phyloP scores from a whole-genome alignment of 2,797 vertebrate genomes.

The Aldrovandia affinis region DNA sequence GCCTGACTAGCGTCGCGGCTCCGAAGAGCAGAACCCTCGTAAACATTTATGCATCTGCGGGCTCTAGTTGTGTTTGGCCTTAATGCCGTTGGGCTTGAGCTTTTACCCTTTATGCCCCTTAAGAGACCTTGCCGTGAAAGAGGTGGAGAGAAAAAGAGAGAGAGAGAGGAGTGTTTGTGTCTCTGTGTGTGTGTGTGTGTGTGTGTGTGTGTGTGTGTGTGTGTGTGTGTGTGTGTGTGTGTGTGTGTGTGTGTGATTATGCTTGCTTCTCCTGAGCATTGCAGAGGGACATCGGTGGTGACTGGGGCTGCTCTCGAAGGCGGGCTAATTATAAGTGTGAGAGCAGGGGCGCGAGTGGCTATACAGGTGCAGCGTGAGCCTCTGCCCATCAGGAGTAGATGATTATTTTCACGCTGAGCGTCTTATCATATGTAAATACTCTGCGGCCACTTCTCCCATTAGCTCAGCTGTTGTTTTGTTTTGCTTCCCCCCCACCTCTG shows the following conservation, averaged over 20 bases:
- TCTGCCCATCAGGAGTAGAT: constrained; percentile 55
- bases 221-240: not conserved
- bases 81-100: constrained; percentile 60
- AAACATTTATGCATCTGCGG: constrained; percentile 75
- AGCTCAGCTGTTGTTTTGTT: constrained; percentile 66
- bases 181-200: constrained; percentile 27
- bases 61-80: constrained; percentile 60
- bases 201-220: constrained; percentile 24
- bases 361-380: constrained; percentile 34
- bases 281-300: not conserved
- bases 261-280: constrained; percentile 32
- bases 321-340: constrained; percentile 38
- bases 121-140: constrained; percentile 57
- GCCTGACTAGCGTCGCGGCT: constrained; percentile 72
- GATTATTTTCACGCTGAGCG: constrained; percentile 67
- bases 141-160: constrained; percentile 30
- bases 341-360: constrained; percentile 27
- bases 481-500: not conserved
- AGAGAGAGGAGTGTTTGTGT: constrained; percentile 34
- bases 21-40: constrained; percentile 71
- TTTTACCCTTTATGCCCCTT: constrained; percentile 73
- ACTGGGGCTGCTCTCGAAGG: not conserved
- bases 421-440: constrained; percentile 66
- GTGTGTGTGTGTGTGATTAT: constrained; percentile 33
- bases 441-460: constrained; percentile 48